Percentiles rank a stretch among this genome's conserved stretches.
Conservation (phyloP, 2,888 invertebrate species). For the Hofmannophila pseudospretella region DNA sequence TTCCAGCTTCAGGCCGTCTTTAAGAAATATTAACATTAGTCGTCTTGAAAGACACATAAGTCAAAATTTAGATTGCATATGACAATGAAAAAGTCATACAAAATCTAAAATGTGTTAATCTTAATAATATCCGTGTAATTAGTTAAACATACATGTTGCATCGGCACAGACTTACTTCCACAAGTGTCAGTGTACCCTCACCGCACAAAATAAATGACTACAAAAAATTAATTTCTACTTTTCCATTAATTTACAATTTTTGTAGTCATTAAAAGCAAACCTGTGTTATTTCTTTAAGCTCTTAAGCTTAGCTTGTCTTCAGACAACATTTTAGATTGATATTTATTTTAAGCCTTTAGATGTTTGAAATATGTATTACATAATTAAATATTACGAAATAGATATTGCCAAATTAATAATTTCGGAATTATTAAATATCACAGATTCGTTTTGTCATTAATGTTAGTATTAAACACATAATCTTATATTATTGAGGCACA, state of each 20-base stretch:
- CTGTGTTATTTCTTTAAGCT: conserved; percentile 6
- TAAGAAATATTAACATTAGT: neutral
- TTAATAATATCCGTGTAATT: conserved; percentile 45
- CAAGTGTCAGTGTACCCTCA: conserved; percentile 50
- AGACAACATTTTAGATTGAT: no score
- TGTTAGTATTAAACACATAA: conserved; percentile 60
- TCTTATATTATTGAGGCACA: conserved; percentile 34
- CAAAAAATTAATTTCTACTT: conserved; percentile 26
- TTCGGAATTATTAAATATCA: no score
- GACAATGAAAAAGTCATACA: neutral
- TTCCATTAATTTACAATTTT: conserved; percentile 11
- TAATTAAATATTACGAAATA: no score
- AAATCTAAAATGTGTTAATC: conserved; percentile 11
- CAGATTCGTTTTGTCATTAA: conserved; percentile 30
- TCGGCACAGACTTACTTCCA: conserved; percentile 26
- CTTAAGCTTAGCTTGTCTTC: neutral
- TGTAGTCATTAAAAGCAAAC: conserved; percentile 17
- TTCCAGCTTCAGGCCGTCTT: neutral
- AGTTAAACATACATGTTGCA: conserved; percentile 44
- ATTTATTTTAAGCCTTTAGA: no score
- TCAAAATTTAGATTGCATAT: conserved; percentile 4
- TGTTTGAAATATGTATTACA: no score
- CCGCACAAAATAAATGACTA: conserved; percentile 39
- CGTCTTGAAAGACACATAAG: conserved; percentile 7
- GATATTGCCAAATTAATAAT: no score